Conservation (phyloP, 64 coral and sea anemone species). For the Platygyra sinensis region DNA sequence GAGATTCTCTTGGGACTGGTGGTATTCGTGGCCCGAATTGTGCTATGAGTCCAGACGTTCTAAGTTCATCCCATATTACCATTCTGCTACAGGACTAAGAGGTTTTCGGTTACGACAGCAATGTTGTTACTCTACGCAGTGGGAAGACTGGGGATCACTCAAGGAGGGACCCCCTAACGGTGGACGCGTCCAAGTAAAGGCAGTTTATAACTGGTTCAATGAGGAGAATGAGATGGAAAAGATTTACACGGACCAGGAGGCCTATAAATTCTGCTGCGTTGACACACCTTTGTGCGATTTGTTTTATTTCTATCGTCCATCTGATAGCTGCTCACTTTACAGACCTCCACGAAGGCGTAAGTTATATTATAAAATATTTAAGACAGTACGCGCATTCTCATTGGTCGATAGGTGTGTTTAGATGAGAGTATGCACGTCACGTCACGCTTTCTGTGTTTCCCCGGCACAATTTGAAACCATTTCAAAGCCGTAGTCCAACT, state of each 20-base stretch:
- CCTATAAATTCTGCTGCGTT: conserved; percentile 40
- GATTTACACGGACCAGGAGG: background rate
- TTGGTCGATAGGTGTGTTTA: too few relatives aligned
- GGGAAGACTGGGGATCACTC: background rate
- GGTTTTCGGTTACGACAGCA: background rate
- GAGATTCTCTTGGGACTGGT: background rate
- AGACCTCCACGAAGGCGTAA: conserved; percentile 33
- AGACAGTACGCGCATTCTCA: too few relatives aligned
- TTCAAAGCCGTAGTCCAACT: too few relatives aligned
- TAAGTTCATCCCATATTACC: too few relatives aligned
- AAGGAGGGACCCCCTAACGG: background rate
- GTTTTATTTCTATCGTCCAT: conserved; percentile 12
- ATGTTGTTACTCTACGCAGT: conserved; percentile 36
- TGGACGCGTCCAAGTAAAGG: too few relatives aligned
- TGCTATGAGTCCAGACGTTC: background rate
- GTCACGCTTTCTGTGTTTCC: too few relatives aligned
- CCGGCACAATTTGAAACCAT: too few relatives aligned
- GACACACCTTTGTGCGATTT: background rate
- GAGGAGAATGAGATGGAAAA: too few relatives aligned
- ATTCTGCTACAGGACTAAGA: too few relatives aligned
- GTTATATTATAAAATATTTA: too few relatives aligned
- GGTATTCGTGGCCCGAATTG: background rate
- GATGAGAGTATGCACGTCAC: too few relatives aligned
- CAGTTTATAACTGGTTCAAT: too few relatives aligned
- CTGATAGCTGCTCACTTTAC: conserved; percentile 30